A percentile compares a stretch with the other conserved stretches of the same genome.
Evolutionary conservation across 2,888 invertebrate species (phyloP).

Genomic region (Campaea margaritaria): DNA sequence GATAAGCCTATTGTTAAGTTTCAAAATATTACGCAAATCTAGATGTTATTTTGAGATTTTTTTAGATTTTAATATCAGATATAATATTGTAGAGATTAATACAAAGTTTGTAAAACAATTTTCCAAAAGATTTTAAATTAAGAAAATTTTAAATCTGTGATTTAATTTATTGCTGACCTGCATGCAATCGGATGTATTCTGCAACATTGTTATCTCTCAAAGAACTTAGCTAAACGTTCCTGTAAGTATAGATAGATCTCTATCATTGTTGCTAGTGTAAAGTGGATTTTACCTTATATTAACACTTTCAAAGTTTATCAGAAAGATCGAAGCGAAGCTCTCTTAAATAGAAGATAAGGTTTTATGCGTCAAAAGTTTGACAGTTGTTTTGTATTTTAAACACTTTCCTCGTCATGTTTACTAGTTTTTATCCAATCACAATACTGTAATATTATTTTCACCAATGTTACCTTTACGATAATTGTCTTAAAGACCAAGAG

Average conservation of each 20-base stretch:
- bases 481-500: conserved; percentile 3
- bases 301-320: conserved; percentile 38
- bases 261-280: conserved; percentile 75
- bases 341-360: conserved; percentile 16
- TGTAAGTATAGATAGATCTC: conserved; percentile 83
- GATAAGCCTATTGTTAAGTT: conserved; percentile 73
- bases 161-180: conserved; percentile 80
- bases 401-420: conserved; percentile 11
- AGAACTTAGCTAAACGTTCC: conserved; percentile 81
- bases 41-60: conserved; percentile 68
- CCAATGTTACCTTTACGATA: conserved; percentile 27
- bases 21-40: conserved; percentile 74
- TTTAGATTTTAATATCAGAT: conserved; percentile 59
- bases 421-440: conserved; percentile 11
- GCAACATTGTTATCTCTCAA: conserved; percentile 58
- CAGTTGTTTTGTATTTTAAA: conserved; percentile 15
- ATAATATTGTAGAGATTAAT: conserved; percentile 53
- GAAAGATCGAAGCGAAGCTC: conserved; percentile 13
- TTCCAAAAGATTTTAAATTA: conserved; percentile 62
- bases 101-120: conserved; percentile 52
- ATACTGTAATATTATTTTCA: conserved; percentile 30
- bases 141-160: conserved; percentile 79
- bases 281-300: conserved; percentile 46
- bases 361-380: neutral
- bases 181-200: conserved; percentile 46